Conservation (phyloP, 2,113 vertebrate genomes). For the Chiloscyllium plagiosum region DNA sequence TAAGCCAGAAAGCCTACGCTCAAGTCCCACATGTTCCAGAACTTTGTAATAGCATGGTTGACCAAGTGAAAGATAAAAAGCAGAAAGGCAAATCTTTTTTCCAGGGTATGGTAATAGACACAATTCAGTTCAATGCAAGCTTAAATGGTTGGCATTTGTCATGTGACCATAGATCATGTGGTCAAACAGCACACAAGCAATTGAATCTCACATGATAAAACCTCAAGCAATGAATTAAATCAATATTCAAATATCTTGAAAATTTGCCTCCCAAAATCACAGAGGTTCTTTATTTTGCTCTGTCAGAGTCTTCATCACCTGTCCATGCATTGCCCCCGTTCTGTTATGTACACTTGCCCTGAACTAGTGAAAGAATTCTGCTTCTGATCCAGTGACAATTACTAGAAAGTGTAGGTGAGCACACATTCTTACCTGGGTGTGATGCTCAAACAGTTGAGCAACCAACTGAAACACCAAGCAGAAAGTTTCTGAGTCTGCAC, state of each 20-base stretch:
- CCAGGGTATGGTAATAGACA: not conserved
- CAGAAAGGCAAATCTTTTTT: not conserved
- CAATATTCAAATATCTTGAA: not conserved
- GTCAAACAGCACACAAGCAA: not conserved
- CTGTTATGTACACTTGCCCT: not conserved
- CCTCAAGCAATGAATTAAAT: not conserved
- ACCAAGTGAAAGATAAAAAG: no score
- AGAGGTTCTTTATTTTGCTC: not conserved
- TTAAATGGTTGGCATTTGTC: not conserved
- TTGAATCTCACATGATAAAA: not conserved
- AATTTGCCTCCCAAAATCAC: not conserved
- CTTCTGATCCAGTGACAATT: not conserved
- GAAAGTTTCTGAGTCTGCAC: not conserved
- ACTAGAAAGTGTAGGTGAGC: not conserved
- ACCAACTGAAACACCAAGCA: not conserved
- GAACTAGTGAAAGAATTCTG: not conserved
- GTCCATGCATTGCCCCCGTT: not conserved
- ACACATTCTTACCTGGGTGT: not conserved
- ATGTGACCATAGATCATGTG: not conserved
- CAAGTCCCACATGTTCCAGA: no score
- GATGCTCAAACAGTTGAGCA: not conserved
- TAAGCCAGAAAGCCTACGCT: no score
- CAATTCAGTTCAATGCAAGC: not conserved
- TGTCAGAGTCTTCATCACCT: not conserved
- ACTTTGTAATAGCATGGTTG: no score